Evolutionary conservation across 2,113 vertebrate species (phyloP), one percentile per base, ranked within the genome.

Genomic region (Phaethon lepturus): DNA sequence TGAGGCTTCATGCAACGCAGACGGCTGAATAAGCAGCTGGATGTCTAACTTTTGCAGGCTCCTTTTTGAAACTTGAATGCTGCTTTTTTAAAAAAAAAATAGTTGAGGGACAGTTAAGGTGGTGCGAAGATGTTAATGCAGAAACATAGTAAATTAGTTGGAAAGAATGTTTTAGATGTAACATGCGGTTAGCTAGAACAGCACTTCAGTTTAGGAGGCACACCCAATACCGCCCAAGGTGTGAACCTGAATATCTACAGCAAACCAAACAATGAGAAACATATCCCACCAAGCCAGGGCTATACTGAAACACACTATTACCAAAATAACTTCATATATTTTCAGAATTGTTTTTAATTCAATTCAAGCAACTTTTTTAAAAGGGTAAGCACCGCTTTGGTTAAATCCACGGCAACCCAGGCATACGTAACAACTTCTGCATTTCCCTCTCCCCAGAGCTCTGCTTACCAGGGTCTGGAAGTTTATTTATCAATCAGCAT

Each of bases 401-500:
- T 6, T 68, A 19, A 66, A 69, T 6, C 64, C 20, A 11, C 1
- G 22, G 35, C 24, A 78, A 68, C 8, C 8, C 44, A 45, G 69
- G 35, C 45, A 17, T 22, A 18, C 29, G 9, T 31, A 84, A 33
- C 60, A 45, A 22, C 22, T 82, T 35, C 72, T 72, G 33, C 22
- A 23, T 42, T 60, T 82, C 52, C 58, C 13, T 53, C 15, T 52
- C 35, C 45, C 35, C 47, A 13, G 52, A 88, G 28, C 62, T 49
- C 19, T 79, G 53, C 33, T 10, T 49, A 59, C 56, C 97, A 69
- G 98, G 33, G 86, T 99, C 98, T 11, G 99, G 98, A 90, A 99
- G 98, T 90, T 99, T 99, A 97, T 99, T 99, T 96, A 99, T 99
- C 76, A 99, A 99, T 99, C 76, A 99, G 95, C 99, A 99, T 99